These are phyloP conservation scores for Neotoma lepida DNA, from an alignment of 2,113 vertebrate species.

Conservation along the genomic window DNA sequence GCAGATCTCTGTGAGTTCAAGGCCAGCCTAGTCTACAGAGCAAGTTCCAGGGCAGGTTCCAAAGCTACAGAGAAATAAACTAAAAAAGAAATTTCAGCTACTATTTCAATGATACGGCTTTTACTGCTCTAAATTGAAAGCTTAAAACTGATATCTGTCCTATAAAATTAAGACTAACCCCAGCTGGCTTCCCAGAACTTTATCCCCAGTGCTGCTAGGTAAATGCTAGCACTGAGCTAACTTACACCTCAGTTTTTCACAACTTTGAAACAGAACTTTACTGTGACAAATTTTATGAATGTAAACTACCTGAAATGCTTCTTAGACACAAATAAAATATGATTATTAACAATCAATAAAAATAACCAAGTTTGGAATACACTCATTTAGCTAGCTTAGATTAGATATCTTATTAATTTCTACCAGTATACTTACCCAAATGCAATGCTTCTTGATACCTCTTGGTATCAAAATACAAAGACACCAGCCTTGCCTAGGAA, in stretches of 20 bases:
- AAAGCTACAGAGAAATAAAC: not conserved
- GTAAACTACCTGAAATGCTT: slow-evolving; percentile 28
- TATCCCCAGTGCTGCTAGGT: not conserved
- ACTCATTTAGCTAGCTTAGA: slow-evolving; percentile 25
- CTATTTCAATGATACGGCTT: not conserved
- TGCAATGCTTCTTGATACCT: slow-evolving; percentile 97
- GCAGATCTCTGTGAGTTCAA: too few relatives aligned
- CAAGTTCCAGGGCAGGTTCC: too few relatives aligned
- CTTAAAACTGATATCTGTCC: not conserved
- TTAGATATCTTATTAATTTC: slow-evolving; percentile 65
- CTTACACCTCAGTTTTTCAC: not conserved
- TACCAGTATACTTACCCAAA: slow-evolving; percentile 90
- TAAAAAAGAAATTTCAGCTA: not conserved
- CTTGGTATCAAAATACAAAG: slow-evolving; percentile 98
- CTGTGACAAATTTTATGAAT: fast-evolving
- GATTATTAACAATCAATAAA: slow-evolving; percentile 33
- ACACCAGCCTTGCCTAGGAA: slow-evolving; percentile 95
- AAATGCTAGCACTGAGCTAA: not conserved
- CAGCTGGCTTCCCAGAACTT: slow-evolving; percentile 9
- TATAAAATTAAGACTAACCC: slow-evolving; percentile 38
- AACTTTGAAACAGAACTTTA: slow-evolving; percentile 38
- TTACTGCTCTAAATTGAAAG: not conserved
- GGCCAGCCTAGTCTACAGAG: too few relatives aligned
- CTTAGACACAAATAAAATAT: slow-evolving; percentile 26
- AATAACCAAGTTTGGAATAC: slow-evolving; percentile 41